Base-by-base conservation (phyloP, 2,888 invertebrate species). In the Teleiodes luculella region DNA sequence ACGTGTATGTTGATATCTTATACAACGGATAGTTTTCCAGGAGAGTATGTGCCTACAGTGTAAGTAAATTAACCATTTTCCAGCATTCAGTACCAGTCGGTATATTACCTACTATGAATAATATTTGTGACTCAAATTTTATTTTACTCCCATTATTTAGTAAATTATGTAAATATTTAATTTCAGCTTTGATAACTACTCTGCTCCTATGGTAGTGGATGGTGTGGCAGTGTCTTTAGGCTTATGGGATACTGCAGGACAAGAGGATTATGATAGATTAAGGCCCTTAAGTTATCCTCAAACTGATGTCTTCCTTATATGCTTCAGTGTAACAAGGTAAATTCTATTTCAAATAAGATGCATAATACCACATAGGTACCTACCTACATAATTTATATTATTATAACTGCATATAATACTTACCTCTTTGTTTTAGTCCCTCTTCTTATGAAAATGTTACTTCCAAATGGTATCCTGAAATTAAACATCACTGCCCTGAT, bases 391-490 rank as follows among this genome's bases (percentile, higher is more conserved):
- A n/a, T n/a, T n/a, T n/a, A n/a, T n/a, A n/a, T n/a, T n/a, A n/a
- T n/a, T n/a, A n/a, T n/a, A n/a, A n/a, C n/a, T n/a, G n/a, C n/a
- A n/a, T n/a, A n/a, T n/a, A n/a, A n/a, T n/a, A n/a, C n/a, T n/a
- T n/a, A n/a, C n/a, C n/a, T n/a, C n/a, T 46, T 31, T 28, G 31
- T 86, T 87, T 57, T 77, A 98, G 98, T 84, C 99, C 99, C 61
- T 98, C 98, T 52, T 99, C 99, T 49, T 99, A 98, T 91, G 99
- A 99, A 92, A 99, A 99, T 93, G 98, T 99, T 62, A 97, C 97
- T 76, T 98, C 98, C 65, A 99, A 99, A 91, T 99, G 99, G 99
- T 98, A 98, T 90, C 99, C 99, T 65, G 99, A 99, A 93, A 98
- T 99, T 72, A 98, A 98, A 90, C 99, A 99, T 88, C 99, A 99